These are phyloP conservation scores for Eulemur coronatus DNA, from an alignment of 2,797 vertebrate genomes.

Conservation along the genomic window DNA sequence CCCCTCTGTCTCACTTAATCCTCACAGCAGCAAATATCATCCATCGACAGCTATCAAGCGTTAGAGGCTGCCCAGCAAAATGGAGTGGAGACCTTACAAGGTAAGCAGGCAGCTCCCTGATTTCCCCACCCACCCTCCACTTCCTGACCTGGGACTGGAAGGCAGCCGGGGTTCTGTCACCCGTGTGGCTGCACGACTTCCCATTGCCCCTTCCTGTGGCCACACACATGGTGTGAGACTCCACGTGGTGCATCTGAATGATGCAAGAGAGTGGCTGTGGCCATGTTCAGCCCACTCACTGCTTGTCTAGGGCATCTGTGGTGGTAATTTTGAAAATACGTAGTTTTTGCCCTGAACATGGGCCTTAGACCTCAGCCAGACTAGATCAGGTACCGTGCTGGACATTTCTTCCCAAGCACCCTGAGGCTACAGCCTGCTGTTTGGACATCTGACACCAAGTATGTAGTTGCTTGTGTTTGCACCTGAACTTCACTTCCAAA, in stretches of 20 bases:
- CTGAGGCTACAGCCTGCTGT: not conserved
- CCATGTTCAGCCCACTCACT: accelerated
- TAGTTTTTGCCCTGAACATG: not conserved
- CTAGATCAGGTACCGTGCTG: not conserved
- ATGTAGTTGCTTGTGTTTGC: not conserved
- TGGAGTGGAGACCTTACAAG: not conserved
- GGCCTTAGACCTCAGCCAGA: not conserved
- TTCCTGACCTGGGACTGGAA: not conserved
- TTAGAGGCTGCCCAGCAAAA: not conserved
- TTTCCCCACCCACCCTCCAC: not conserved
- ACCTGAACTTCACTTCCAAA: not conserved
- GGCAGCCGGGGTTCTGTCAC: not conserved
- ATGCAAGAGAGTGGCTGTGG: too few relatives aligned
- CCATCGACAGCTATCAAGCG: too few relatives aligned
- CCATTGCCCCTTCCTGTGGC: not conserved
- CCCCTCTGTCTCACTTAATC: not conserved
- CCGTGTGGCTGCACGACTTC: accelerated
- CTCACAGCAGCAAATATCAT: not conserved
- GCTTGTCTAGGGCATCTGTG: not conserved
- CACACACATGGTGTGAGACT: not conserved
- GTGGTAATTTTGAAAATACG: not conserved
- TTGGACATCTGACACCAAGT: not conserved
- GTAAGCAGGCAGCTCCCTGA: not conserved
- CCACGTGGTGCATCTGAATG: not conserved
- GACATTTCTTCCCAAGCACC: not conserved